Percentiles rank a stretch among this genome's conserved stretches.
Evolutionary conservation across 2,113 vertebrate genomes (phyloP).

Genomic region (Trichechus manatus): DNA sequence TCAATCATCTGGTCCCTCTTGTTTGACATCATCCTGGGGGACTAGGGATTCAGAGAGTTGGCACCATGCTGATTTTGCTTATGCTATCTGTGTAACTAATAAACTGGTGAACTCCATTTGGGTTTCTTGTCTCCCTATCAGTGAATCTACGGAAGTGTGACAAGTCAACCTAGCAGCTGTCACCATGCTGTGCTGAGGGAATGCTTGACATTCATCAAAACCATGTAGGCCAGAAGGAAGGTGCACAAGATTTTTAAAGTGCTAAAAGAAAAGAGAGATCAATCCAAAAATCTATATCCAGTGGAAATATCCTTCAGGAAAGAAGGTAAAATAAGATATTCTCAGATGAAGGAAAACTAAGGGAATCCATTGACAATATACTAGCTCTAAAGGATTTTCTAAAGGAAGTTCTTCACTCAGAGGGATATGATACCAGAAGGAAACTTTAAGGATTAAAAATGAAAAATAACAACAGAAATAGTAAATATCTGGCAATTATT

Average conservation of each 20-base stretch:
- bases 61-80: neutral
- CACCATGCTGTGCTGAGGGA: neutral
- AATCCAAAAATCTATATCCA: neutral
- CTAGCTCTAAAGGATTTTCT: slow-evolving; percentile 4
- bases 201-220: neutral
- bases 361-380: neutral
- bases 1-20: neutral
- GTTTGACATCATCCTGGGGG: neutral
- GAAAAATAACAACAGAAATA: neutral
- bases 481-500: neutral
- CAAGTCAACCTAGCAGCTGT: neutral
- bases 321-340: neutral
- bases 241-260: slow-evolving; percentile 7
- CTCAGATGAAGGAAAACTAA: neutral
- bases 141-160: neutral
- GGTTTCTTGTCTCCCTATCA: neutral
- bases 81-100: neutral
- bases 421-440: neutral
- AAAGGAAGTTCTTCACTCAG: neutral
- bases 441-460: neutral
- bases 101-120: neutral
- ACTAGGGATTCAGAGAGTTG: neutral
- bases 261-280: neutral
- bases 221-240: neutral
- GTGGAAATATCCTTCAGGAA: slow-evolving; percentile 32